Conservation (phyloP, 2,797 vertebrate genomes). For the Tamandua tetradactyla region DNA sequence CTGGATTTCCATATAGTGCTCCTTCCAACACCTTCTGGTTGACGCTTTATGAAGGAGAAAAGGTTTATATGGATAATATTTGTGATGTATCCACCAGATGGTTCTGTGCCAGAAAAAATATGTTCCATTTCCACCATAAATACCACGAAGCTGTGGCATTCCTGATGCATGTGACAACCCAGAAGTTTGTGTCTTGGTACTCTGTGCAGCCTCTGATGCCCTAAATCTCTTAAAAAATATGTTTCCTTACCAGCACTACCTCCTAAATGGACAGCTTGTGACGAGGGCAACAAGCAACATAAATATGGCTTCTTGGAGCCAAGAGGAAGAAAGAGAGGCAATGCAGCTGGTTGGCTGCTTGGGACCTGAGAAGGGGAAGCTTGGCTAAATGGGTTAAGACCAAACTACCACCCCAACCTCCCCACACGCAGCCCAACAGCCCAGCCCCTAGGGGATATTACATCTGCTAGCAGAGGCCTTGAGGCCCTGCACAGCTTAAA, state of each 20-base stretch:
- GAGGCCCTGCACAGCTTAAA: neutral
- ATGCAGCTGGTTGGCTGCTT: neutral
- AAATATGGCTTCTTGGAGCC: neutral
- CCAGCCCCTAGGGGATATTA: neutral
- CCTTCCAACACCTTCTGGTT: neutral
- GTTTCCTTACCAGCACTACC: neutral
- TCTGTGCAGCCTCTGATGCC: neutral
- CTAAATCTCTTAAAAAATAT: neutral
- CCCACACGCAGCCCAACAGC: neutral
- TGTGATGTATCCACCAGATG: neutral
- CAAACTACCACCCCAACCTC: neutral
- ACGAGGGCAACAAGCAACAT: neutral
- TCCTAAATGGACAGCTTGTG: neutral
- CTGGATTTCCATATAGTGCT: neutral
- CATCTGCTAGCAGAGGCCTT: neutral
- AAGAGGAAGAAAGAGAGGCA: neutral
- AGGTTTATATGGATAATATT: neutral
- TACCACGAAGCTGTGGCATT: neutral
- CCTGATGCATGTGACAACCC: neutral
- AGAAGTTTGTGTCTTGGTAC: neutral
- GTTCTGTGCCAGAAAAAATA: conserved; percentile 5
- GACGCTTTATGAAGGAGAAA: neutral
- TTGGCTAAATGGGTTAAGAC: neutral
- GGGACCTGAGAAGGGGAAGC: neutral
- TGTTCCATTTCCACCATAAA: neutral